These are phyloP conservation scores for Panthera tigris DNA, from an alignment of 2,113 vertebrate species.

Conservation along the genomic window DNA sequence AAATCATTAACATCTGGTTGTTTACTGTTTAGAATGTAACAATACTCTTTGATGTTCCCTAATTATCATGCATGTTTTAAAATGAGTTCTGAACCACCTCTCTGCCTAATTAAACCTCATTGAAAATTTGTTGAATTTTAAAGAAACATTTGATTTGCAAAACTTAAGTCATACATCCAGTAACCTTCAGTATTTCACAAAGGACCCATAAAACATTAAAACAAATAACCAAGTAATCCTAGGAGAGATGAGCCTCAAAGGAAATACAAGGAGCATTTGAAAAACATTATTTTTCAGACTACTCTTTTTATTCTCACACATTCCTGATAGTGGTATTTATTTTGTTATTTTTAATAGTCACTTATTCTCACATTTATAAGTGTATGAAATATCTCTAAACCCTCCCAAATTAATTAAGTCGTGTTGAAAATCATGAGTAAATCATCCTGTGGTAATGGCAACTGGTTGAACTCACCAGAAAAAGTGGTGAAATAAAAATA, in stretches of 20 bases:
- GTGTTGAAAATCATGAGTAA: slow-evolving; percentile 32
- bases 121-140: slow-evolving; percentile 77
- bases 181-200: slow-evolving; percentile 69
- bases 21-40: slow-evolving; percentile 74
- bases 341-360: slow-evolving; percentile 2
- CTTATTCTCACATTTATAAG: slow-evolving; percentile 45
- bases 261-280: background rate
- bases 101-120: slow-evolving; percentile 74
- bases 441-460: background rate
- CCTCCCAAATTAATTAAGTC: slow-evolving; percentile 31
- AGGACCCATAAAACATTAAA: slow-evolving; percentile 29
- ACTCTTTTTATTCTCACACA: slow-evolving; percentile 37
- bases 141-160: slow-evolving; percentile 79
- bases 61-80: slow-evolving; percentile 74
- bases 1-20: slow-evolving; percentile 81
- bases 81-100: slow-evolving; percentile 73
- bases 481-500: slow-evolving; percentile 35
- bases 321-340: slow-evolving; percentile 38
- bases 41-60: slow-evolving; percentile 75
- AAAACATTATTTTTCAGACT: slow-evolving; percentile 35
- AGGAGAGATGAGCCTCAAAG: background rate
- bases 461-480: background rate
- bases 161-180: slow-evolving; percentile 61
- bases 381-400: slow-evolving; percentile 6
- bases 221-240: slow-evolving; percentile 3